Percentiles rank a stretch among this genome's conserved stretches.
phyloP scores from a whole-genome alignment of 2,797 vertebrate genomes.

The Periophthalmus magnuspinnatus region DNA sequence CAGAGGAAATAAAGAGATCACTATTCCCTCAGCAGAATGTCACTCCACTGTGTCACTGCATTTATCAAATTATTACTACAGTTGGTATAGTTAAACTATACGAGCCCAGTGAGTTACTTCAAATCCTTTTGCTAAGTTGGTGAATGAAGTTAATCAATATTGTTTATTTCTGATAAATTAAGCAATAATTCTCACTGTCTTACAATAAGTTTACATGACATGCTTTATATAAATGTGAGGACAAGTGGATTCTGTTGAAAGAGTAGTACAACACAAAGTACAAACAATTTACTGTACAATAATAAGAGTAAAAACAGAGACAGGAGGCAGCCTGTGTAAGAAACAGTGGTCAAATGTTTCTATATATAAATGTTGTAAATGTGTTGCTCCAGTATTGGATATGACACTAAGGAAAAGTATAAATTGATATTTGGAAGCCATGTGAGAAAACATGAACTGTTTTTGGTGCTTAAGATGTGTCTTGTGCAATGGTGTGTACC shows the following conservation, averaged over 20 bases:
- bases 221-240: neutral
- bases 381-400: neutral
- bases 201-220: neutral
- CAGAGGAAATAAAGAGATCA: slow-evolving; percentile 52
- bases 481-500: neutral
- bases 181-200: neutral
- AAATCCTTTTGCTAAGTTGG: neutral
- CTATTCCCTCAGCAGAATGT: slow-evolving; percentile 53
- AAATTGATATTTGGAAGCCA: neutral
- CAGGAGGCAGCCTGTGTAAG: slow-evolving; percentile 20
- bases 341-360: neutral
- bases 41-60: neutral
- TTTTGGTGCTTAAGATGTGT: neutral
- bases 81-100: neutral
- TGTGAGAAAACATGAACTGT: neutral
- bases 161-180: neutral
- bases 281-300: slow-evolving; percentile 41
- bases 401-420: neutral
- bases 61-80: neutral
- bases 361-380: too few relatives aligned
- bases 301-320: slow-evolving; percentile 34
- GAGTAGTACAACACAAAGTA: slow-evolving; percentile 37
- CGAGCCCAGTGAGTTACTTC: neutral
- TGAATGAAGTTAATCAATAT: neutral
- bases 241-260: slow-evolving; percentile 49